A percentile compares a stretch with the other conserved stretches of the same genome.
Conservation (phyloP, 1,140 invertebrate species). For the Teleopsis dalmanni region DNA sequence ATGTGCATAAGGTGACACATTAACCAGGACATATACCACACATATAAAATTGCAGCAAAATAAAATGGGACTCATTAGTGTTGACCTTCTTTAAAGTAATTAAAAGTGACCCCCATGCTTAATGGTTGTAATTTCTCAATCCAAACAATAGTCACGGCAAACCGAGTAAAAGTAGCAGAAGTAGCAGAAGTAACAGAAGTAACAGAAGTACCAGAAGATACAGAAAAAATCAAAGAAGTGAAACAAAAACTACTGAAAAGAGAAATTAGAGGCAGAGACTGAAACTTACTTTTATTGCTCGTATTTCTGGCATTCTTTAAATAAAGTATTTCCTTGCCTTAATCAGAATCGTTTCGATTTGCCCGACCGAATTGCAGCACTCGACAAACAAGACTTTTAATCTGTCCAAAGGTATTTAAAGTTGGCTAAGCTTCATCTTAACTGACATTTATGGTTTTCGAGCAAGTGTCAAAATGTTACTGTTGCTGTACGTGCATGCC, state of each 20-base stretch:
- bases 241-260: no score
- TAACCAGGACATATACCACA: neutral
- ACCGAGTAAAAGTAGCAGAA: no score
- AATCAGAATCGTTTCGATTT: no score
- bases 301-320: no score
- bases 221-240: no score
- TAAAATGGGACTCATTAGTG: constrained; percentile 31
- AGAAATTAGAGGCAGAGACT: no score
- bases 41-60: constrained; percentile 7
- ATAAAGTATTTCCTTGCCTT: no score
- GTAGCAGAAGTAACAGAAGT: no score
- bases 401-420: constrained; percentile 44
- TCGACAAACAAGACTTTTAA: constrained; percentile 39
- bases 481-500: constrained; percentile 1
- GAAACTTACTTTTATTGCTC: no score
- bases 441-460: constrained; percentile 43
- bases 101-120: constrained; percentile 38
- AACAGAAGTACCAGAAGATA: no score
- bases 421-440: constrained; percentile 34
- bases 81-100: constrained; percentile 43
- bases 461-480: constrained; percentile 41
- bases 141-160: no score
- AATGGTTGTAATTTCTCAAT: constrained; percentile 39
- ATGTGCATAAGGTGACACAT: neutral
- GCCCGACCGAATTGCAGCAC: no score